Percentiles rank a stretch among this genome's conserved stretches.
These are phyloP conservation scores for Hetaerina titia DNA, from an alignment of 2,888 invertebrate genomes.

Conservation along the genomic window DNA sequence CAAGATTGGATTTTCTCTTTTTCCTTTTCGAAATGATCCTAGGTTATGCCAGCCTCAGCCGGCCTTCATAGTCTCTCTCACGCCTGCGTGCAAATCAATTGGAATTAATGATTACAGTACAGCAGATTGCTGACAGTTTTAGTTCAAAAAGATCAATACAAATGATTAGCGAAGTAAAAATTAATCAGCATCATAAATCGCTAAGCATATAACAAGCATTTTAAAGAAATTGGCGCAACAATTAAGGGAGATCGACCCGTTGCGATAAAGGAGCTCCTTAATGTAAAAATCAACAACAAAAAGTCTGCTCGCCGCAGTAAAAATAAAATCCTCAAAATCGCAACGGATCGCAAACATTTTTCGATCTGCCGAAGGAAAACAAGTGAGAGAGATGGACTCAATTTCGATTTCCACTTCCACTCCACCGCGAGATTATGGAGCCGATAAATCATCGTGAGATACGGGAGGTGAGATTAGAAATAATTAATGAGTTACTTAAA, in stretches of 20 bases:
- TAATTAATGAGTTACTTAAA: slow-evolving; percentile 50
- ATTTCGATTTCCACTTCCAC: not conserved
- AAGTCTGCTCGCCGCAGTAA: not conserved
- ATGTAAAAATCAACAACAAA: not conserved
- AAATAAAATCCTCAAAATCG: not conserved
- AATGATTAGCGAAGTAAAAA: not conserved
- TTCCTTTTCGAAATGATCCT: not conserved
- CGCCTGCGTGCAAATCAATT: not conserved
- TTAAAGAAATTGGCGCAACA: not conserved
- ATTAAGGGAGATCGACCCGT: not conserved
- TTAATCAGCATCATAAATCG: slow-evolving; percentile 4
- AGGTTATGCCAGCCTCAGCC: not conserved
- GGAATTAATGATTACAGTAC: not conserved
- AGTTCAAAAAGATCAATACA: not conserved
- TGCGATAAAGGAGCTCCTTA: not conserved
- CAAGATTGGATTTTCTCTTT: not conserved
- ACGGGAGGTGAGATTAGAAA: slow-evolving; percentile 21
- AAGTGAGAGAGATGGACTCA: not conserved
- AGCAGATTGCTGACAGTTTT: not conserved
- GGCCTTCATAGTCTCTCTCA: not conserved
- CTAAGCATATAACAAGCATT: not conserved
- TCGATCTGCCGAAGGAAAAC: not conserved
- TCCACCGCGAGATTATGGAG: not conserved
- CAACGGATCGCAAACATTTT: not conserved
- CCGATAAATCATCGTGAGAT: slow-evolving; percentile 15